Conservation (phyloP, 2,113 vertebrate species). For the Thryonomys swinderianus region DNA sequence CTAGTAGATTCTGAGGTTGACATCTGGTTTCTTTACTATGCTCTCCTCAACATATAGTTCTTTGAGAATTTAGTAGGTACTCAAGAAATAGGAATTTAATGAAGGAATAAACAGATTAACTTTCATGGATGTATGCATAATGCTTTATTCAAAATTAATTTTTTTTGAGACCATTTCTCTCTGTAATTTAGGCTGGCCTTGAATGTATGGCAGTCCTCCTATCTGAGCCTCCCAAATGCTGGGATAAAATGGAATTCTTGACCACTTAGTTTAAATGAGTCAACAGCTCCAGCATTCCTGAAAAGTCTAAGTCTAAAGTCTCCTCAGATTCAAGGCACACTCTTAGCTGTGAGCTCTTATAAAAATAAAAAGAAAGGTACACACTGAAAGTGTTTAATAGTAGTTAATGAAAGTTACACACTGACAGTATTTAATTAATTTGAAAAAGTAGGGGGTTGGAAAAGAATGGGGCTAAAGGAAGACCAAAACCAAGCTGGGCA, state of each 20-base stretch:
- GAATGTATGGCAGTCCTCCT: neutral
- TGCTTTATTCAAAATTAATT: neutral
- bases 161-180: neutral
- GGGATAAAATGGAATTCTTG: neutral
- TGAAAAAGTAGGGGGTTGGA: neutral
- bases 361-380: neutral
- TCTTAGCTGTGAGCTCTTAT: neutral
- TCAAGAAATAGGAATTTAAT: conserved; percentile 11
- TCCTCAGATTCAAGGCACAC: neutral
- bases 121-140: neutral
- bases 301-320: neutral
- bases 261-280: conserved; percentile 1
- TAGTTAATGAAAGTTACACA: no score
- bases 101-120: neutral
- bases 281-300: neutral
- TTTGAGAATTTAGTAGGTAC: neutral
- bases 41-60: neutral
- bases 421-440: neutral
- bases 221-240: neutral
- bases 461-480: neutral
- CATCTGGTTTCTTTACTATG: neutral
- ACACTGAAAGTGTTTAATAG: neutral
- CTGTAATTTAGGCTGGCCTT: neutral
- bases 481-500: neutral
- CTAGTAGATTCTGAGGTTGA: neutral